Evolutionary conservation across 2,888 invertebrate genomes (phyloP).

Genomic region (Cantharis lateralis): DNA sequence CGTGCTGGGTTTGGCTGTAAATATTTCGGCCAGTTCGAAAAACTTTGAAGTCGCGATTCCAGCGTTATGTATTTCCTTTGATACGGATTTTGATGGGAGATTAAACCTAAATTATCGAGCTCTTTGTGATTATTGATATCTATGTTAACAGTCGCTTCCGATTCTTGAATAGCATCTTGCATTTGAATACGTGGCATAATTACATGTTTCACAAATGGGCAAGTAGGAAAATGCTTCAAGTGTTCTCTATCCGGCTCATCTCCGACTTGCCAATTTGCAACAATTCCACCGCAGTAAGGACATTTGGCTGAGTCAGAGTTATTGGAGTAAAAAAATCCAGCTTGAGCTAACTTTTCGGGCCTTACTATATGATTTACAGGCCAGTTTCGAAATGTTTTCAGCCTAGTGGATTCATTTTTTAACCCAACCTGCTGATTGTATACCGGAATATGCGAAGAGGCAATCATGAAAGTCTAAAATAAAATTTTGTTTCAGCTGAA

Average conservation of each 20-base stretch:
- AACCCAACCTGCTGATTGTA: background rate
- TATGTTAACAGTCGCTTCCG: background rate
- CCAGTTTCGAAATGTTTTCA: conserved; percentile 62
- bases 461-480: background rate
- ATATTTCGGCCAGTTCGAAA: conserved; percentile 73
- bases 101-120: conserved; percentile 61
- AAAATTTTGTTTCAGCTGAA: background rate
- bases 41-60: conserved; percentile 72
- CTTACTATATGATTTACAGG: conserved; percentile 66
- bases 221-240: conserved; percentile 63
- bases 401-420: background rate
- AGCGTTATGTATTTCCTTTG: conserved; percentile 70
- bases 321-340: conserved; percentile 84
- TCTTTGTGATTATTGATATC: background rate
- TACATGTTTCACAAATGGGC: conserved; percentile 59
- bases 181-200: conserved; percentile 46
- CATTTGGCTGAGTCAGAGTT: conserved; percentile 77
- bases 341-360: conserved; percentile 74
- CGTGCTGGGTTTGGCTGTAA: conserved; percentile 75
- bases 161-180: background rate
- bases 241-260: conserved; percentile 73
- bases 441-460: background rate
- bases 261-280: conserved; percentile 68
- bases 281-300: conserved; percentile 76
- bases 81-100: conserved; percentile 63